Percentiles rank a stretch among this genome's conserved stretches.
Conservation (phyloP, 2,888 invertebrate species). For the Hylaea fasciaria region DNA sequence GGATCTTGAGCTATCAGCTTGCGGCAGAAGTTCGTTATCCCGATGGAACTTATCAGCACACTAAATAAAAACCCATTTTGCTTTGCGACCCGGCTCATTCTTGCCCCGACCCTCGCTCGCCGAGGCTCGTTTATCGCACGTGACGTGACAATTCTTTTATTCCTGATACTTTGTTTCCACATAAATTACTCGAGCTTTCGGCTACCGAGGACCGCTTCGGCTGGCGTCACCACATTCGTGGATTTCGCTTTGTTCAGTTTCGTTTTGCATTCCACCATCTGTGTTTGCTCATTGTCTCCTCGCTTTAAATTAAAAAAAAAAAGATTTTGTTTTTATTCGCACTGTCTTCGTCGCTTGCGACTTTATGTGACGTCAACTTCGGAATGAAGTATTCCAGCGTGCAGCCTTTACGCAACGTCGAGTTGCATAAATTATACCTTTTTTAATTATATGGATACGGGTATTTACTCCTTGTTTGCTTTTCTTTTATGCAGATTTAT, state of each 20-base stretch:
- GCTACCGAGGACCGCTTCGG: slow-evolving; percentile 68
- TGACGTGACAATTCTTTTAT: slow-evolving; percentile 76
- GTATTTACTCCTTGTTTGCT: slow-evolving; percentile 41
- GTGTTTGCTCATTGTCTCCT: slow-evolving; percentile 83
- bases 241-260: slow-evolving; percentile 66
- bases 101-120: slow-evolving; percentile 50
- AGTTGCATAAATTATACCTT: slow-evolving; percentile 77
- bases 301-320: slow-evolving; percentile 79
- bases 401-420: slow-evolving; percentile 73
- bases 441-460: slow-evolving; percentile 67
- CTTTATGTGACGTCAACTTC: slow-evolving; percentile 83
- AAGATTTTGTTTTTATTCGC: slow-evolving; percentile 72
- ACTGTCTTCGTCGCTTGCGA: slow-evolving; percentile 77
- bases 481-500: slow-evolving; percentile 35
- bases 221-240: slow-evolving; percentile 65
- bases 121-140: slow-evolving; percentile 68
- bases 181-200: slow-evolving; percentile 73
- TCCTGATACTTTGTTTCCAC: slow-evolving; percentile 71
- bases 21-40: slow-evolving; percentile 63
- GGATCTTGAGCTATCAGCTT: slow-evolving; percentile 64
- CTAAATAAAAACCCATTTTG: slow-evolving; percentile 66
- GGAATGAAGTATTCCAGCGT: slow-evolving; percentile 77
- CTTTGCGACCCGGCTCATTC: slow-evolving; percentile 54
- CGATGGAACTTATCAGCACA: slow-evolving; percentile 61
- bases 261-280: slow-evolving; percentile 83